Base-by-base conservation (phyloP, 2,797 vertebrate genomes). In the Hydrolagus colliei region DNA sequence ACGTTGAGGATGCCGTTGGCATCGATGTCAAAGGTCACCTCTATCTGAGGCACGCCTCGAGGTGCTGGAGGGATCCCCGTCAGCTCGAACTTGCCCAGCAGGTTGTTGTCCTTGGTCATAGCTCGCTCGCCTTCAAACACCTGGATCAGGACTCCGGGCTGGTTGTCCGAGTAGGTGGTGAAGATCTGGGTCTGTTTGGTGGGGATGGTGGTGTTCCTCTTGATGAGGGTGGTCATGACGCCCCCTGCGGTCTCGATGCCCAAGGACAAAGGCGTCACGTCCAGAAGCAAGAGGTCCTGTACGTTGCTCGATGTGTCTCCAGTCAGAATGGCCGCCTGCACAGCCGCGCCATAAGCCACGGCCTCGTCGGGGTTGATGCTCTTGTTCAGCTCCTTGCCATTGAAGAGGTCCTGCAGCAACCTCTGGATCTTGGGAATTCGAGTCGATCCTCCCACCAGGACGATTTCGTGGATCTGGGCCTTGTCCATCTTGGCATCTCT, bases 1-100 rank as follows among this genome's bases (percentile, higher is more conserved):
- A 97, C 95, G 1, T 95, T 96, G 88, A 96, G 93, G 86, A 97
- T 97, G 18, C 95, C 95, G 0, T 97, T 96, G 86, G 95, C 95
- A 0, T 96, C 95, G 0, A 96, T 96, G 67, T 97, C 96, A 72
- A 96, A 96, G 2, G 95, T 96, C 87, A 97, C 95, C 84, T 96
- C 95, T 0, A 96, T 96, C 91, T 96, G 95, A 2, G 96, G 96
- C 61, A 96, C 93, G 0, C 95, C 96, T 1, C 95, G 90, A 0
- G 95, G 96, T 32, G 95, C 94, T 0, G 96, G 94, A 0, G 95
- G 95, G 86, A 96, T 96, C 27, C 96, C 95, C 0, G 75, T 92
- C 32, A 97, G 89, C 86, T 97, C 95, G 87, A 96, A 96, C 88
- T 94, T 96, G 4, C 96, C 95, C 85, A 96, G 88, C 22, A 95